These are phyloP conservation scores for Bombus waltoni DNA, from an alignment of 1,140 invertebrate species.

Conservation along the genomic window DNA sequence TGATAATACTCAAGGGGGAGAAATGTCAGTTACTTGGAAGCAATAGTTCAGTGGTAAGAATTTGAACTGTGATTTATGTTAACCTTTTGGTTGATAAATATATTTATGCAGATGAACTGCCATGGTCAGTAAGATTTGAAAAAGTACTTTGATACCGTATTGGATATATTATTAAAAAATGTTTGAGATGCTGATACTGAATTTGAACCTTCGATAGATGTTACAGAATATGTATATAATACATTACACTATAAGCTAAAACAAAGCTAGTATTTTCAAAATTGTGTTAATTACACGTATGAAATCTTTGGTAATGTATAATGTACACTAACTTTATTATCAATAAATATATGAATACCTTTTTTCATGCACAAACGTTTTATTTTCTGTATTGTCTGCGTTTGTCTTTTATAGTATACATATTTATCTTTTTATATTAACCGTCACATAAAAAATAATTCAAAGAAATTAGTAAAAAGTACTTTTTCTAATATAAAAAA, in stretches of 20 bases:
- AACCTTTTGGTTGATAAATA: slow-evolving; percentile 23
- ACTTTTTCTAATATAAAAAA: neutral
- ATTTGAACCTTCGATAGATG: slow-evolving; percentile 47
- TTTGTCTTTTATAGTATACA: neutral
- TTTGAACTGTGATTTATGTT: slow-evolving; percentile 67
- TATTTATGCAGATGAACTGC: slow-evolving; percentile 49
- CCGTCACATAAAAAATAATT: neutral
- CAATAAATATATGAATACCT: slow-evolving; percentile 32
- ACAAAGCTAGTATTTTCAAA: slow-evolving; percentile 26
- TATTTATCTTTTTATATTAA: neutral
- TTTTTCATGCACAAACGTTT: slow-evolving; percentile 16
- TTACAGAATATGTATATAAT: slow-evolving; percentile 51
- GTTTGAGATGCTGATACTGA: slow-evolving; percentile 37
- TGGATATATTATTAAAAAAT: slow-evolving; percentile 28
- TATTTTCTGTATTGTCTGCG: neutral
- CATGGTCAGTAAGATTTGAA: slow-evolving; percentile 47
- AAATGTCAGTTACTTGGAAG: slow-evolving; percentile 83
- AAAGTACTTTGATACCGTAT: slow-evolving; percentile 43
- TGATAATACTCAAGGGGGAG: slow-evolving; percentile 82
- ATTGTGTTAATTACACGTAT: slow-evolving; percentile 11
- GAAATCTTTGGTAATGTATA: slow-evolving; percentile 38
- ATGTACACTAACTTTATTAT: slow-evolving; percentile 39
- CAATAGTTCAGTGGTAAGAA: slow-evolving; percentile 79
- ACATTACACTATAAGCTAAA: neutral
- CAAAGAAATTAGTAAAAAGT: neutral